These are phyloP conservation scores for Apamea sordens DNA, from an alignment of 2,888 invertebrate genomes.

Conservation along the genomic window DNA sequence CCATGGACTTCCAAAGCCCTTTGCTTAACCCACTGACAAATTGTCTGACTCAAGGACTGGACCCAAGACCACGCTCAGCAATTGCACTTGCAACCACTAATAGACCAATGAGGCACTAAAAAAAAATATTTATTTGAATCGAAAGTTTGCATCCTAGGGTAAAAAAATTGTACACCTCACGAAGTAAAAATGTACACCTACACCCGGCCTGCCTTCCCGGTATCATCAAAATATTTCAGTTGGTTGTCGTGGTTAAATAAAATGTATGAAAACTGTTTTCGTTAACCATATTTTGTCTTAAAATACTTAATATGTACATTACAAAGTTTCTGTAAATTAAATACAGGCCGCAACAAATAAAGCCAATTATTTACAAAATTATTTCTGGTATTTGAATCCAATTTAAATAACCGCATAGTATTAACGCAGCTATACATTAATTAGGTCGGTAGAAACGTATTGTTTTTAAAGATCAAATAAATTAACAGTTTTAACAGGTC, in stretches of 20 bases:
- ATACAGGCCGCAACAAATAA: constrained; percentile 5
- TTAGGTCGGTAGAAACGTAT: neutral
- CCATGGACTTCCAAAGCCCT: too few relatives aligned
- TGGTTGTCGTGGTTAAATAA: neutral
- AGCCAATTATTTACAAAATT: constrained; percentile 10
- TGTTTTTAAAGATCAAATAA: constrained; percentile 4
- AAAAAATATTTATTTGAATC: neutral
- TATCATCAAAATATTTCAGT: constrained; percentile 8
- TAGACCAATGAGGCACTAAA: neutral
- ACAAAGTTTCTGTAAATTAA: constrained; percentile 18
- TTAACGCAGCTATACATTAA: constrained; percentile 15
- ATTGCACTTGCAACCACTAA: neutral
- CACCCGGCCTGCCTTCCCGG: neutral
- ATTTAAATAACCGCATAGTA: constrained; percentile 31
- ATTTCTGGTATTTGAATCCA: constrained; percentile 28
- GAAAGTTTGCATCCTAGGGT: neutral
- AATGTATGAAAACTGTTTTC: constrained; percentile 1
- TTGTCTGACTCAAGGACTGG: neutral
- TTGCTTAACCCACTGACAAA: neutral
- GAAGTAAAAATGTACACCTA: neutral
- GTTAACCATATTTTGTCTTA: neutral
- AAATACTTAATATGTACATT: constrained; percentile 22
- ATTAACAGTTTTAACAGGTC: constrained; percentile 1
- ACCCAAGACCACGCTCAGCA: neutral
- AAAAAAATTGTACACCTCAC: too few relatives aligned